Evolutionary conservation across 1,140 invertebrate genomes (phyloP).

Genomic region (Leptinotarsa defecta): DNA sequence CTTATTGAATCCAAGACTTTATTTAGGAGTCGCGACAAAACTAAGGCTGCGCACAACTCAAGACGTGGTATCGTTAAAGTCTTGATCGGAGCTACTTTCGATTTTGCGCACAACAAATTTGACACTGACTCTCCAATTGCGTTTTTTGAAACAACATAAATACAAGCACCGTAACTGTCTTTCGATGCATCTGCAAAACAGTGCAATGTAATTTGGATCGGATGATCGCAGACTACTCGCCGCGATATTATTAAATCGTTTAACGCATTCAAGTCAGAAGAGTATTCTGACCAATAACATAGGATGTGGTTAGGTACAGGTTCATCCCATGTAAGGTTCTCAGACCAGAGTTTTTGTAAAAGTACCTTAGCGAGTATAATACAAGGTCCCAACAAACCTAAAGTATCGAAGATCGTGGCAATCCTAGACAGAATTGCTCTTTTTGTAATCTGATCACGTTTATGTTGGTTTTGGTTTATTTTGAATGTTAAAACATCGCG

Average conservation of each 20-base stretch:
- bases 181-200: neutral
- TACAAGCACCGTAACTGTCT: neutral
- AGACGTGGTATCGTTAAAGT: neutral
- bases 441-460: neutral
- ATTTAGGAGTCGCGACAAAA: neutral
- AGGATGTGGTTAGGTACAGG: neutral
- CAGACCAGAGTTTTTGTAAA: neutral
- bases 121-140: no score
- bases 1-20: neutral
- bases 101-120: no score
- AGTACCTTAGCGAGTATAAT: neutral
- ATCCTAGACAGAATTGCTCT: neutral
- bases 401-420: neutral
- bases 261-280: neutral
- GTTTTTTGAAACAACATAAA: neutral
- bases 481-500: neutral
- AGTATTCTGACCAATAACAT: no score
- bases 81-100: neutral
- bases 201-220: neutral
- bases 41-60: neutral
- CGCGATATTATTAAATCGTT: neutral
- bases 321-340: neutral
- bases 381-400: neutral
- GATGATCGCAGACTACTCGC: neutral
- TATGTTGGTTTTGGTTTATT: neutral